Evolutionary conservation across 2,888 invertebrate genomes (phyloP).

Genomic region (Nycteola revayana): DNA sequence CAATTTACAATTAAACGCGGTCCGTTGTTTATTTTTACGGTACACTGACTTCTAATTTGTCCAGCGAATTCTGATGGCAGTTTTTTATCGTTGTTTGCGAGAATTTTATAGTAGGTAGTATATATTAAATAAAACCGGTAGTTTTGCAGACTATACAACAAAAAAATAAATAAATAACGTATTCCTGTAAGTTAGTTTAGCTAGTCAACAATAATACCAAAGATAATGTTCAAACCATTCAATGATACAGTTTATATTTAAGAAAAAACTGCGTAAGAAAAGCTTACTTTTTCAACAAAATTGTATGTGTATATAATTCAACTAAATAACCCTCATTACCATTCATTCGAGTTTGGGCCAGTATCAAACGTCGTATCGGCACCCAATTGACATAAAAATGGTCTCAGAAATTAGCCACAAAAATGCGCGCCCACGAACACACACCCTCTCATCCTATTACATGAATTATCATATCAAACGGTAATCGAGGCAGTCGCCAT

Average conservation of each 20-base stretch:
- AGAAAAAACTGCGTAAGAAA: slow-evolving; percentile 12
- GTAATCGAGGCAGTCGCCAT: slow-evolving; percentile 56
- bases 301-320: not conserved
- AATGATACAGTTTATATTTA: too few relatives aligned
- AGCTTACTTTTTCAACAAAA: slow-evolving; percentile 12
- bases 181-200: too few relatives aligned
- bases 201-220: too few relatives aligned
- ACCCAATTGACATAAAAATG: slow-evolving; percentile 28
- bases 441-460: slow-evolving; percentile 62
- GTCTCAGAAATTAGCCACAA: slow-evolving; percentile 49
- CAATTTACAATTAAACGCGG: slow-evolving; percentile 73
- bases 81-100: slow-evolving; percentile 46
- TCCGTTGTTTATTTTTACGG: slow-evolving; percentile 67
- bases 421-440: slow-evolving; percentile 66
- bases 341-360: not conserved
- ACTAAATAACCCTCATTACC: not conserved
- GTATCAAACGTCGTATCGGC: slow-evolving; percentile 2
- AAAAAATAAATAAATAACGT: too few relatives aligned
- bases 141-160: too few relatives aligned
- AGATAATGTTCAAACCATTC: too few relatives aligned
- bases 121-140: too few relatives aligned
- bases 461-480: slow-evolving; percentile 78
- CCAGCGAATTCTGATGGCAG: slow-evolving; percentile 44
- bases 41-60: slow-evolving; percentile 55
- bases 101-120: slow-evolving; percentile 9